Percentiles rank a stretch among this genome's conserved stretches.
These are phyloP conservation scores for Lutjanus erythropterus DNA, from an alignment of 2,113 vertebrate genomes.

Conservation along the genomic window DNA sequence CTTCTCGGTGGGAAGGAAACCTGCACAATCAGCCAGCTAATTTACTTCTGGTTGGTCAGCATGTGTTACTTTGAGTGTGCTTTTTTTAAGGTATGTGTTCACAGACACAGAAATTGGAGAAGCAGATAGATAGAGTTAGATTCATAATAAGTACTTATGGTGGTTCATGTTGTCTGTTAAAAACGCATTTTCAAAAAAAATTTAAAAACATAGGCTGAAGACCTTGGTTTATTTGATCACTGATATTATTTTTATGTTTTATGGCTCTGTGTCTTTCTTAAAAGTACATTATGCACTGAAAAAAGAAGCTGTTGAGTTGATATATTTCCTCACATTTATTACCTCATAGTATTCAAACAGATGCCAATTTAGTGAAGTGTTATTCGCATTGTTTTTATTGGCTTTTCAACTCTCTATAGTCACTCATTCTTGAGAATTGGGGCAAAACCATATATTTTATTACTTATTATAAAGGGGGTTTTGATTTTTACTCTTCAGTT, in stretches of 20 bases:
- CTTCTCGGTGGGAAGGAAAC: constrained; percentile 66
- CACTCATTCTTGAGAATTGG: no score
- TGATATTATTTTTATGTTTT: neutral
- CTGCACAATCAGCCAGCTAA: constrained; percentile 61
- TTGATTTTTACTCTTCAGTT: no score
- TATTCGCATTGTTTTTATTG: no score
- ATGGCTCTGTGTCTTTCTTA: neutral
- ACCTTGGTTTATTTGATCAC: neutral
- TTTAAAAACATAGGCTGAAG: neutral
- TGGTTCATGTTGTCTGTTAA: neutral
- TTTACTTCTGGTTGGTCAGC: constrained; percentile 24
- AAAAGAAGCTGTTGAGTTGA: neutral
- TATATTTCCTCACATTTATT: no score
- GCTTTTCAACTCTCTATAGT: no score
- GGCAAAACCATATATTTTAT: no score
- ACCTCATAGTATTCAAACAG: no score
- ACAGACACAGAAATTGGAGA: neutral
- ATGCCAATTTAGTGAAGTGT: no score
- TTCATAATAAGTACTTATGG: neutral
- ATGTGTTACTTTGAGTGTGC: constrained; percentile 17
- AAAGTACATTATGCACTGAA: neutral
- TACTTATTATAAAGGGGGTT: no score
- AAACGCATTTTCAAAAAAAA: neutral
- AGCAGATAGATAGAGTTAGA: neutral
- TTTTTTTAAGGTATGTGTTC: constrained; percentile 16